Percentiles rank a stretch among this genome's conserved stretches.
These are phyloP conservation scores for Caenorhabditis remanei DNA, from an alignment of 1,140 invertebrate genomes.

Conservation along the genomic window DNA sequence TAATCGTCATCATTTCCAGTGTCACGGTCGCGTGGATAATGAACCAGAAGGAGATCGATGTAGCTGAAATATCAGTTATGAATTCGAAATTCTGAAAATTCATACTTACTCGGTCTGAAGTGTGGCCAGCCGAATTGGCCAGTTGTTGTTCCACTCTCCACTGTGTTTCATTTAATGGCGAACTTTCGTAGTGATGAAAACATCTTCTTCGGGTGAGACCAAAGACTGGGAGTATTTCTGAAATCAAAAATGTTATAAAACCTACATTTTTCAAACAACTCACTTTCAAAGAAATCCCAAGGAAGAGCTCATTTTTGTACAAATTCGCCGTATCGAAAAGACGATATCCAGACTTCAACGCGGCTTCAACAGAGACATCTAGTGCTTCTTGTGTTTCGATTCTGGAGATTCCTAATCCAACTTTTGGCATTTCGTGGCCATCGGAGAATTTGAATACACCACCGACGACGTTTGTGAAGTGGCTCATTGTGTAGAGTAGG, in stretches of 20 bases:
- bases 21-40: constrained; percentile 65
- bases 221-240: constrained; percentile 76
- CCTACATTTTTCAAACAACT: not conserved
- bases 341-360: constrained; percentile 29
- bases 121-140: constrained; percentile 53
- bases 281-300: constrained; percentile 38
- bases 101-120: constrained; percentile 57
- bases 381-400: constrained; percentile 20
- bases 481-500: not conserved
- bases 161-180: constrained; percentile 35
- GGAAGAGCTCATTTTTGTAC: constrained; percentile 33
- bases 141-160: constrained; percentile 35
- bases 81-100: not conserved
- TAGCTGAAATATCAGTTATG: constrained; percentile 46
- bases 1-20: constrained; percentile 53
- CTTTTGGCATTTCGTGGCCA: constrained; percentile 35
- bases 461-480: constrained; percentile 3
- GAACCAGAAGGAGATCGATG: constrained; percentile 62
- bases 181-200: constrained; percentile 82
- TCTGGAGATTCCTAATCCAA: constrained; percentile 26
- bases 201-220: constrained; percentile 78
- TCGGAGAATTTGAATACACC: constrained; percentile 42
- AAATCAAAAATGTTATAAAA: not conserved
- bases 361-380: constrained; percentile 12
- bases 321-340: constrained; percentile 28